A percentile compares a stretch with the other conserved stretches of the same genome.
These are phyloP conservation scores for Megaceryle maxima DNA, from an alignment of 2,113 vertebrate genomes.

Conservation along the genomic window DNA sequence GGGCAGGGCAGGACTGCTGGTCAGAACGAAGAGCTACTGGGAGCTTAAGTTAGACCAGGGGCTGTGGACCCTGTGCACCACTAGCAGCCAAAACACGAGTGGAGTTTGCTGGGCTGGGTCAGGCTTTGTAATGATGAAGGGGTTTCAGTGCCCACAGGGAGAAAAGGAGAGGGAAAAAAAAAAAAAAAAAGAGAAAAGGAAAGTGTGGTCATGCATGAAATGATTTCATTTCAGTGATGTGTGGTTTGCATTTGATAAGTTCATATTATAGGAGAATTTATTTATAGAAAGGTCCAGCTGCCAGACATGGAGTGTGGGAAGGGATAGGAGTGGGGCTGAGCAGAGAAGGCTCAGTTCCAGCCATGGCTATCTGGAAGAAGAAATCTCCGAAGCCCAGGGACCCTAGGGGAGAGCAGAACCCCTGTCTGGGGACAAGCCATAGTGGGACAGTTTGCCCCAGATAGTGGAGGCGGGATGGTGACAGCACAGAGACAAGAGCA, in stretches of 20 bases:
- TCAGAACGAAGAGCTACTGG: not conserved
- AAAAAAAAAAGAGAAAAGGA: not conserved
- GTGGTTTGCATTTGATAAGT: not conserved
- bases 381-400: not conserved
- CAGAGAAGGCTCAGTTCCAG: not conserved
- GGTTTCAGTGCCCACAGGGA: constrained; percentile 36
- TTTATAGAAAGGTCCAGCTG: not conserved
- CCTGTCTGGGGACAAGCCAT: not conserved
- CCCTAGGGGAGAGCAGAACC: not conserved
- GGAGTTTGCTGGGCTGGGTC: constrained; percentile 50
- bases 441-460: not conserved
- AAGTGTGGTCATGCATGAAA: constrained; percentile 78
- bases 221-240: constrained; percentile 67
- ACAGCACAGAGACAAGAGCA: not conserved
- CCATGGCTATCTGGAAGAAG: not conserved
- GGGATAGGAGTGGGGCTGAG: not conserved
- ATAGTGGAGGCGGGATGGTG: not conserved
- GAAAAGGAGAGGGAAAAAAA: constrained; percentile 43
- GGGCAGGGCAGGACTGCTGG: not conserved
- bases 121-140: constrained; percentile 64
- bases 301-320: not conserved
- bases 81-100: not conserved
- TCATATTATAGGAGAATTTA: not conserved
- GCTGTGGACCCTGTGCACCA: not conserved
- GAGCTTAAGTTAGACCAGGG: not conserved